Percentiles rank a stretch among this genome's conserved stretches.
These are phyloP conservation scores for Zingel zingel DNA, from an alignment of 2,113 vertebrate species.

Conservation along the genomic window DNA sequence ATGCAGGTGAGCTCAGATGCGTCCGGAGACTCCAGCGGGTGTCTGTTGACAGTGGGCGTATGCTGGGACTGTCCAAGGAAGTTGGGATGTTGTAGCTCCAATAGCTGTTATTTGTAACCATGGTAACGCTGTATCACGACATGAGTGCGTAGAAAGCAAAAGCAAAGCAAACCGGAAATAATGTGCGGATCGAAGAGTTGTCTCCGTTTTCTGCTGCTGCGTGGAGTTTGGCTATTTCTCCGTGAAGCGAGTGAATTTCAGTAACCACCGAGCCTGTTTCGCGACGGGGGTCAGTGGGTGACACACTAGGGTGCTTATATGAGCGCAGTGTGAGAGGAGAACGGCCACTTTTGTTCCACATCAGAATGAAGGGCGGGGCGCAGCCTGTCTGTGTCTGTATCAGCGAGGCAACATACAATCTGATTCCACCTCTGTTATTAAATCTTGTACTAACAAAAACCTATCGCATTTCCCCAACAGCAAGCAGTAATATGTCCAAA, in stretches of 20 bases:
- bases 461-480: not conserved
- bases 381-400: not conserved
- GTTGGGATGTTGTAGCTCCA: constrained; percentile 35
- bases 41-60: constrained; percentile 57
- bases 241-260: not conserved
- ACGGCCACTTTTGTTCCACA: constrained; percentile 12
- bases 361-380: constrained; percentile 53
- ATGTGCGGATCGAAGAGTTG: not conserved
- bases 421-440: not conserved
- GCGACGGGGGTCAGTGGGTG: not conserved
- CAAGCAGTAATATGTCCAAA: not conserved
- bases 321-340: constrained; percentile 6
- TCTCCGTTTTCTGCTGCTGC: not conserved
- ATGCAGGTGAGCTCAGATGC: constrained; percentile 36
- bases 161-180: constrained; percentile 47
- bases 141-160: constrained; percentile 34
- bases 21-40: constrained; percentile 34
- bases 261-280: not conserved
- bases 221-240: not conserved
- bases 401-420: not conserved
- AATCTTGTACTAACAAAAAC: not conserved
- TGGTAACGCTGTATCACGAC: constrained; percentile 41
- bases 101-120: constrained; percentile 56
- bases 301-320: not conserved
- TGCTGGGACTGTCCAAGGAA: constrained; percentile 43